Percentiles rank a stretch among this genome's conserved stretches.
These are phyloP conservation scores for Eutrigla gurnardus DNA, from an alignment of 2,797 vertebrate species.

Conservation along the genomic window DNA sequence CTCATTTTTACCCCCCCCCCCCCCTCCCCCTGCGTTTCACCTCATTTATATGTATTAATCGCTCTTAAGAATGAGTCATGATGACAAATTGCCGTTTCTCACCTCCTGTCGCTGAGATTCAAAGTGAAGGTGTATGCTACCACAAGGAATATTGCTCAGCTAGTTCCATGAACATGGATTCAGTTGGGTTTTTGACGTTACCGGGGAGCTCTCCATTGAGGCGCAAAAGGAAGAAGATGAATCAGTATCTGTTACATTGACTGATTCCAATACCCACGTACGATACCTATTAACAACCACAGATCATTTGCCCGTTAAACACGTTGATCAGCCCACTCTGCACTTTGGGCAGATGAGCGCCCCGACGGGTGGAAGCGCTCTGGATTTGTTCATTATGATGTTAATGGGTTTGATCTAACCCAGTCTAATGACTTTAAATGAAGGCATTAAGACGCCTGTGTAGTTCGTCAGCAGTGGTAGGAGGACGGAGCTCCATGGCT, in stretches of 20 bases:
- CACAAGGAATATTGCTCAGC: background rate
- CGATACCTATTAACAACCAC: slow-evolving; percentile 26
- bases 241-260: slow-evolving; percentile 37
- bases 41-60: slow-evolving; percentile 53
- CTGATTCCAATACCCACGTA: slow-evolving; percentile 27
- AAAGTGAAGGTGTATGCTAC: background rate
- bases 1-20: slow-evolving; percentile 16
- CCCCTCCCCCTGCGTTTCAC: slow-evolving; percentile 25
- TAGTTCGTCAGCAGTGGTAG: slow-evolving; percentile 2
- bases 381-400: slow-evolving; percentile 63
- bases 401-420: slow-evolving; percentile 68
- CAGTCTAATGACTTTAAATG: slow-evolving; percentile 59
- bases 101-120: too few relatives aligned
- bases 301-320: slow-evolving; percentile 47
- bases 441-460: slow-evolving; percentile 51
- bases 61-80: slow-evolving; percentile 32
- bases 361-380: slow-evolving; percentile 32
- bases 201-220: slow-evolving; percentile 3
- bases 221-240: slow-evolving; percentile 14
- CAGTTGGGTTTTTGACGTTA: slow-evolving; percentile 3
- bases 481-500: slow-evolving; percentile 30
- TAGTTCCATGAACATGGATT: slow-evolving; percentile 4
- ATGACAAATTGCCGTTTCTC: slow-evolving; percentile 28
- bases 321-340: slow-evolving; percentile 48
- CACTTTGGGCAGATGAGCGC: slow-evolving; percentile 44